Evolutionary conservation across 2,113 vertebrate species (phyloP).

Genomic region (Mus pahari): DNA sequence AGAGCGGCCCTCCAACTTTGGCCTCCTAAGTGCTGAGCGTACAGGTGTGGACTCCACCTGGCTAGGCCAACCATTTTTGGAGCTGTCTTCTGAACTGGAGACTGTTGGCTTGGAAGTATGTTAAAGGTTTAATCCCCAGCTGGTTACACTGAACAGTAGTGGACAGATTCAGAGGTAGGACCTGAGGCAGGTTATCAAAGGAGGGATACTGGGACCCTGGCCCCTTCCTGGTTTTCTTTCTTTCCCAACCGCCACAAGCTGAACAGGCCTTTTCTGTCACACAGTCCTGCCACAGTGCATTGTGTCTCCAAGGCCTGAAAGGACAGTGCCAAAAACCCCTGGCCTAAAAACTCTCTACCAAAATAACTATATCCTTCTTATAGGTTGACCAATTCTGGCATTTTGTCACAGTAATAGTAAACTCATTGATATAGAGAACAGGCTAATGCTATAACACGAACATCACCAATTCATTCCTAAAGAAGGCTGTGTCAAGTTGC

Average conservation of each 20-base stretch:
- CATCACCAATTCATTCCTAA: background rate
- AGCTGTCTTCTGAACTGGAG: constrained; percentile 21
- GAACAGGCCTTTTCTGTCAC: background rate
- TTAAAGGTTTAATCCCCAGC: background rate
- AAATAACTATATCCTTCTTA: background rate
- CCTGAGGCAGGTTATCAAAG: background rate
- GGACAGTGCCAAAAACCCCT: background rate
- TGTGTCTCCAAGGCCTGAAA: background rate
- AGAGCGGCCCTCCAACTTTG: background rate
- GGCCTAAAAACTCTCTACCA: background rate
- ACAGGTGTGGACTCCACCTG: background rate
- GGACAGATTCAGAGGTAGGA: background rate
- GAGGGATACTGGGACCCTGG: background rate
- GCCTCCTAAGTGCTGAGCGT: background rate
- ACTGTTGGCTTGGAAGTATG: background rate
- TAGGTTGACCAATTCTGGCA: background rate
- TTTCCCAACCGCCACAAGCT: background rate
- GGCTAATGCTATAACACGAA: background rate
- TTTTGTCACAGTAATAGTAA: background rate
- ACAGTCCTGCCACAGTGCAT: background rate
- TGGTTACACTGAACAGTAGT: background rate
- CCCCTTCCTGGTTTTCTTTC: background rate
- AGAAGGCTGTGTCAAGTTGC: background rate
- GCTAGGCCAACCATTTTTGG: background rate
- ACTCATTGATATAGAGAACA: background rate